Base-by-base conservation (phyloP, 2,888 invertebrate genomes). In the Dascillus cervinus region DNA sequence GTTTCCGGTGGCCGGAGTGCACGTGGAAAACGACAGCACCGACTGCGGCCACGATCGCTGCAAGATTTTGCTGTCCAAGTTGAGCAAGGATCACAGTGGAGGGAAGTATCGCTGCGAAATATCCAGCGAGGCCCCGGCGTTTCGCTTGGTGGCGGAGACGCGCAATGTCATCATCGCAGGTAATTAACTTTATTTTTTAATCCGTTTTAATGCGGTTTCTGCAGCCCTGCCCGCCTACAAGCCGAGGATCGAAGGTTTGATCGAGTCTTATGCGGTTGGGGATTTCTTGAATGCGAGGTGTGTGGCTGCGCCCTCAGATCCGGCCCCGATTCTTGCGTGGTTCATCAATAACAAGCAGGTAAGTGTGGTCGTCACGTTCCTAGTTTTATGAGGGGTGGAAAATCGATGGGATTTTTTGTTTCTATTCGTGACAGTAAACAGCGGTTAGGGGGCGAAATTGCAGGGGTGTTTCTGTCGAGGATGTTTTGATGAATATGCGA, bases 101-200 rank as follows among this genome's bases (percentile, higher is more conserved):
- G 72, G 72, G n/a, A 56, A 58, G 25, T 72, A 71, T 49, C 61
- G 69, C 24, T 72, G 72, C 44, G 72, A 72, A 52, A 69, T 72
- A 25, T 72, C 71, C 31, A 66, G 70, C 14, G 70, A 72, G 54
- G 66, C 66, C 3, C 71, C 71, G 10, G 64, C 67, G 43, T 71
- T 71, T 46, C 58, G 67, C 37, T 58, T 70, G 30, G 65, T 65
- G 1, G 63, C 64, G 10, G 61, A 59, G 39, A 65, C 64, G 38
- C 62, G 61, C 35, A 69, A 70, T 46, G 66, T 71, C 66, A 70
- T 67, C n/a, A 66, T 71, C 32, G 65, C 68, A 50, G 69, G 71
- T 71, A 49, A 51, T n/a, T n/a, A n/a, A n/a, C n/a, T n/a, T n/a
- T n/a, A n/a, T n/a, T n/a, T n/a, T n/a, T n/a, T n/a, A n/a, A n/a